Conservation (phyloP, 2,888 invertebrate genomes). For the Tetheella fluctuosa region DNA sequence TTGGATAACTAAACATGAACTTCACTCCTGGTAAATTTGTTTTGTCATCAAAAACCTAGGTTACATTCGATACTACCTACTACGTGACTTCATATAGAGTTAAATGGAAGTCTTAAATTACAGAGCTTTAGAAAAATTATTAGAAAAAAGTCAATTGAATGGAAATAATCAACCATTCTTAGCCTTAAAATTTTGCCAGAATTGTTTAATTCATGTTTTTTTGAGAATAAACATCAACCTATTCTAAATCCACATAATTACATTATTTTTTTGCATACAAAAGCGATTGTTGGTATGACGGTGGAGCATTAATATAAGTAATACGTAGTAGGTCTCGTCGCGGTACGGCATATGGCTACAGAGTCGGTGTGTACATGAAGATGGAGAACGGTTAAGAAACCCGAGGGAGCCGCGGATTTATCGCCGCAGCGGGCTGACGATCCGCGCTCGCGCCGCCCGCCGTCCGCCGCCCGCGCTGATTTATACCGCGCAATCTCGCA, state of each 20-base stretch:
- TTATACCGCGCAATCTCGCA: conserved; percentile 83
- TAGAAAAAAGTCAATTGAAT: no score
- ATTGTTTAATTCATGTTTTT: no score
- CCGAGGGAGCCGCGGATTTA: conserved; percentile 81
- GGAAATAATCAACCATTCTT: no score
- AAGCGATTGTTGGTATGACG: not conserved
- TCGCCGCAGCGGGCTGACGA: conserved; percentile 70
- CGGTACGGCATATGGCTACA: conserved; percentile 15
- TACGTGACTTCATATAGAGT: no score
- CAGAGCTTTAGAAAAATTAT: no score
- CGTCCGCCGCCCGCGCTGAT: conserved; percentile 72
- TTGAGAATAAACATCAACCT: not conserved
- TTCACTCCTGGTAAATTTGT: not conserved
- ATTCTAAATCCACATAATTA: not conserved
- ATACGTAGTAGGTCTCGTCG: not conserved
- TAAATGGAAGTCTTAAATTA: no score
- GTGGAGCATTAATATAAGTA: not conserved
- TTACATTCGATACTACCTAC: no score
- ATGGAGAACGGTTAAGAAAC: conserved; percentile 75
- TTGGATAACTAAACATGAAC: no score
- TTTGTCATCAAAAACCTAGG: no score
- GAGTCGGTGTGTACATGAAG: conserved; percentile 60
- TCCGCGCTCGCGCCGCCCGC: conserved; percentile 57
- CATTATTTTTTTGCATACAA: not conserved
- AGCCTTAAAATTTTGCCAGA: no score